phyloP scores from a whole-genome alignment of 2,888 invertebrate species.

The Linnaemya vulpina region DNA sequence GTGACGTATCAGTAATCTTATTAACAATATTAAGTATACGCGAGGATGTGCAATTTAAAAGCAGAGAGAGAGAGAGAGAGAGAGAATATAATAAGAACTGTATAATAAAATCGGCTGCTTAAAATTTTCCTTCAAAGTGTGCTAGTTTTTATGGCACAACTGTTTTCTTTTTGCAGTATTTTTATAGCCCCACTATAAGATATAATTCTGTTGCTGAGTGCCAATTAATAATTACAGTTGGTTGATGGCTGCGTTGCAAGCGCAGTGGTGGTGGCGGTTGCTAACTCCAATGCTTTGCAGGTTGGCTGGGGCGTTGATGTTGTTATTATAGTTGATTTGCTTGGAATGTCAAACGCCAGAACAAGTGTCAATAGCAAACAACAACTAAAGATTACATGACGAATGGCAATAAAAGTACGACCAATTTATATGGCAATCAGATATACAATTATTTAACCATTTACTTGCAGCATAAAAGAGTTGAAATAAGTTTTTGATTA shows the following conservation, averaged over 20 bases:
- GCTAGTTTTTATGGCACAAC: not conserved
- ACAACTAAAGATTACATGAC: conserved; percentile 67
- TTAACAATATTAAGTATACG: too few relatives aligned
- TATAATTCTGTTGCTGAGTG: conserved; percentile 42
- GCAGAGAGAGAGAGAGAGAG: too few relatives aligned
- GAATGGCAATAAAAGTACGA: conserved; percentile 61
- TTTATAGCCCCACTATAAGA: conserved; percentile 28
- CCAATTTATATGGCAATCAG: conserved; percentile 48
- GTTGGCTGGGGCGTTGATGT: conserved; percentile 26
- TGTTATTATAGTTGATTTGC: not conserved
- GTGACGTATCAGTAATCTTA: too few relatives aligned
- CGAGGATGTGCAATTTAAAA: too few relatives aligned
- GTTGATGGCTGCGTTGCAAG: not conserved
- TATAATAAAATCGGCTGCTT: not conserved
- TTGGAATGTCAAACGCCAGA: conserved; percentile 57
- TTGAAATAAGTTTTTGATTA: conserved; percentile 23
- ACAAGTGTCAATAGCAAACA: conserved; percentile 64
- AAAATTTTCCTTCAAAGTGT: not conserved
- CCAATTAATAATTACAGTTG: conserved; percentile 28
- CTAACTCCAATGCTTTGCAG: conserved; percentile 9
- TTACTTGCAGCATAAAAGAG: conserved; percentile 2
- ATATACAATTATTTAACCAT: conserved; percentile 61
- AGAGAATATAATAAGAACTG: too few relatives aligned
- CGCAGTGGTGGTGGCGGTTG: conserved; percentile 6
- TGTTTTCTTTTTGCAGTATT: not conserved